Evolutionary conservation across 2,113 vertebrate species (phyloP).

Genomic region (Oceanodroma tethys): DNA sequence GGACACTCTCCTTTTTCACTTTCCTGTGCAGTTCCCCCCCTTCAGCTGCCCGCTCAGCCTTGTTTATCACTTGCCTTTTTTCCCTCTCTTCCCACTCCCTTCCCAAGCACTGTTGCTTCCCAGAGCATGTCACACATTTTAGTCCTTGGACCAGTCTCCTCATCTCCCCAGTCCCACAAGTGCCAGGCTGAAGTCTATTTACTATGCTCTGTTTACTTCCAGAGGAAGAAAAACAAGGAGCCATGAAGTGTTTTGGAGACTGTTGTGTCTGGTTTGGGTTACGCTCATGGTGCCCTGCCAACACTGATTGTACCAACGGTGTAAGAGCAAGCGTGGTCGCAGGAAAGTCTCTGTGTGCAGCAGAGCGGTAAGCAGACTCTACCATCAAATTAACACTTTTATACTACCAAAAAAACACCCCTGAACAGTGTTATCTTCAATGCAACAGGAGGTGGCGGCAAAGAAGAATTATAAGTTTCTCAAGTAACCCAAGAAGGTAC

Average conservation of each 20-base stretch:
- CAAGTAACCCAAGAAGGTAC: background rate
- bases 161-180: background rate
- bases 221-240: background rate
- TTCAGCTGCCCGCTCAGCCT: background rate
- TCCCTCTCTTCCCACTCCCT: background rate
- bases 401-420: background rate
- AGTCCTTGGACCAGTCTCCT: background rate
- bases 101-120: background rate
- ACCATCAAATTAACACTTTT: background rate
- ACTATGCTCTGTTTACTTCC: background rate
- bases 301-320: fast-evolving
- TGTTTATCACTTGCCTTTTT: background rate
- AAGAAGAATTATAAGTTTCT: background rate
- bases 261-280: background rate
- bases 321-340: fast-evolving
- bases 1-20: background rate
- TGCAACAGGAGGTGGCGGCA: background rate
- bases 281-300: background rate
- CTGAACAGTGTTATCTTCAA: background rate
- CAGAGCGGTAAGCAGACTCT: background rate
- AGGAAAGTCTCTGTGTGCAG: background rate
- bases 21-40: background rate
- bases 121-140: background rate
- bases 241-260: background rate
- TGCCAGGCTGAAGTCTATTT: background rate